These are phyloP conservation scores for Andricus curvator DNA, from an alignment of 2,888 invertebrate genomes.

Conservation along the genomic window DNA sequence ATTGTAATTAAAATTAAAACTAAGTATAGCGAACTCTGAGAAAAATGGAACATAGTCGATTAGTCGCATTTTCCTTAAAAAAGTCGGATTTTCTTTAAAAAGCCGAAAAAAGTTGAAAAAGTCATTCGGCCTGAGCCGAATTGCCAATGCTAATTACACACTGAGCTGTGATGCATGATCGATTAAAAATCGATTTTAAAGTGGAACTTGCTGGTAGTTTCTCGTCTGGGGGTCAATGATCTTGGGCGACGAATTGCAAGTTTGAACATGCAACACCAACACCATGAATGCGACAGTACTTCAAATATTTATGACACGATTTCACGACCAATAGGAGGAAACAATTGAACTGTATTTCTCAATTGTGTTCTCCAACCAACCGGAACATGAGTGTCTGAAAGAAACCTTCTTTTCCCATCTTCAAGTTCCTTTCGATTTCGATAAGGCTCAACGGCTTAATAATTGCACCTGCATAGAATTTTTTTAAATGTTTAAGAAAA, in stretches of 20 bases:
- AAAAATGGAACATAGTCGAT: too few relatives aligned
- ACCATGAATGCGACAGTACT: slow-evolving; percentile 41
- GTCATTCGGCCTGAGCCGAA: neutral
- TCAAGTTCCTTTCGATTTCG: slow-evolving; percentile 41
- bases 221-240: slow-evolving; percentile 7
- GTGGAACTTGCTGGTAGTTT: slow-evolving; percentile 6
- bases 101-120: too few relatives aligned
- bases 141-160: slow-evolving; percentile 5
- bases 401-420: slow-evolving; percentile 14
- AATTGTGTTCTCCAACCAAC: slow-evolving; percentile 46
- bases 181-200: slow-evolving; percentile 20
- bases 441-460: neutral
- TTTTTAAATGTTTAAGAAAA: too few relatives aligned
- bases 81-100: too few relatives aligned
- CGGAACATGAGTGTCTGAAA: slow-evolving; percentile 41
- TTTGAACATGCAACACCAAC: slow-evolving; percentile 38
- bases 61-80: too few relatives aligned
- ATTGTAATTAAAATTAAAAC: too few relatives aligned
- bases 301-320: slow-evolving; percentile 29
- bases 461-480: neutral
- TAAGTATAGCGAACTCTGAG: too few relatives aligned
- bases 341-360: slow-evolving; percentile 51
- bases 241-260: slow-evolving; percentile 17
- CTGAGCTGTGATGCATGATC: neutral
- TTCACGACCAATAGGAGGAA: slow-evolving; percentile 53